A percentile compares a stretch with the other conserved stretches of the same genome.
phyloP scores from a whole-genome alignment of 2,888 invertebrate species.

The Trimorus sp. region DNA sequence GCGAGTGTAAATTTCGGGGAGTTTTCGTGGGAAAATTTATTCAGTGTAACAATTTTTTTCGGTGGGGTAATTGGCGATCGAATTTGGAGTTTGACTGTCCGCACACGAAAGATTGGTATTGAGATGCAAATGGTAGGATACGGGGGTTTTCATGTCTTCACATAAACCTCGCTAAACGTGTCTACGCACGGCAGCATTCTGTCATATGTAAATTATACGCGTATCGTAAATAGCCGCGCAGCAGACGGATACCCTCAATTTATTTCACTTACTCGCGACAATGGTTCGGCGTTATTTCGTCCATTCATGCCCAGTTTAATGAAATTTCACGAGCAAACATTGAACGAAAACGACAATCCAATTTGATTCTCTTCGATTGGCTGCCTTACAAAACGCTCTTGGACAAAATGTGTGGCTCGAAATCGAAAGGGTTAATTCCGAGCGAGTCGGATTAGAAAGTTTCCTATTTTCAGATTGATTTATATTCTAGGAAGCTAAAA shows the following conservation, averaged over 20 bases:
- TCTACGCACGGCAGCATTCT: constrained; percentile 56
- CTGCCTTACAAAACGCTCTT: constrained; percentile 1
- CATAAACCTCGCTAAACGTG: constrained; percentile 55
- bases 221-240: constrained; percentile 52
- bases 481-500: constrained; percentile 24
- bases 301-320: constrained; percentile 48
- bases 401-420: background rate
- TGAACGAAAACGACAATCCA: constrained; percentile 19
- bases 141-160: constrained; percentile 41
- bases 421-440: constrained; percentile 28
- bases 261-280: constrained; percentile 60
- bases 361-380: too few species aligned
- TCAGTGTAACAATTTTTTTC: too few species aligned
- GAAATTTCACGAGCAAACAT: constrained; percentile 24
- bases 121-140: constrained; percentile 51
- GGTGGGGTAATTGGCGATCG: constrained; percentile 5
- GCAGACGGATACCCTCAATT: constrained; percentile 59
- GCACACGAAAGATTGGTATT: constrained; percentile 28
- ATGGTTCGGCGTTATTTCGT: constrained; percentile 59
- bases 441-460: constrained; percentile 44
- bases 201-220: constrained; percentile 59
- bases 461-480: constrained; percentile 37
- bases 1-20: too few species aligned
- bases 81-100: constrained; percentile 15
- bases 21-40: background rate